Percentiles rank a stretch among this genome's conserved stretches.
Evolutionary conservation across 1,140 invertebrate genomes (phyloP).

Genomic region (Parapsyche elsis): DNA sequence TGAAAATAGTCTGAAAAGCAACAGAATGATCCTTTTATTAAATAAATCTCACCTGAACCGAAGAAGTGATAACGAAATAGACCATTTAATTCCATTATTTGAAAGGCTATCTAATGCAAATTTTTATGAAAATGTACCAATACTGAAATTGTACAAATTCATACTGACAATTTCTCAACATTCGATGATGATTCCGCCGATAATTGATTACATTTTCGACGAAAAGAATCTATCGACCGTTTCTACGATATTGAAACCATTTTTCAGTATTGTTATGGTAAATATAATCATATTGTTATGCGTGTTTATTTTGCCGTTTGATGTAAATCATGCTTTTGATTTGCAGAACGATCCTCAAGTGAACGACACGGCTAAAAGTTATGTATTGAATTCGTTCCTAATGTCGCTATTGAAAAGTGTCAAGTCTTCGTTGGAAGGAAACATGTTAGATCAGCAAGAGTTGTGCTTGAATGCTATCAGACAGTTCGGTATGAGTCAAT

Average conservation of each 20-base stretch:
- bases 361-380: slow-evolving; percentile 61
- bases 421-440: slow-evolving; percentile 65
- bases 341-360: slow-evolving; percentile 60
- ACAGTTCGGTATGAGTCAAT: slow-evolving; percentile 64
- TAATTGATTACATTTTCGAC: slow-evolving; percentile 58
- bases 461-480: slow-evolving; percentile 68
- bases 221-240: slow-evolving; percentile 59
- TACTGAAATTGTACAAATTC: slow-evolving; percentile 59
- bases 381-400: slow-evolving; percentile 67
- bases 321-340: slow-evolving; percentile 6
- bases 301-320: background rate
- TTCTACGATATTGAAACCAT: slow-evolving; percentile 58
- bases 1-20: slow-evolving; percentile 16
- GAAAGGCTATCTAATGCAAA: slow-evolving; percentile 62
- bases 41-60: slow-evolving; percentile 26
- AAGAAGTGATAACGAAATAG: background rate
- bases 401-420: slow-evolving; percentile 65
- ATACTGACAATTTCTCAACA: slow-evolving; percentile 60
- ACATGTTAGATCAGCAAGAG: slow-evolving; percentile 67
- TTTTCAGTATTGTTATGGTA: slow-evolving; percentile 59
- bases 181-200: slow-evolving; percentile 60
- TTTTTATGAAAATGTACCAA: slow-evolving; percentile 56
- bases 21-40: slow-evolving; percentile 29
- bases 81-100: slow-evolving; percentile 56
- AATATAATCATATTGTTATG: slow-evolving; percentile 49